A percentile compares a stretch with the other conserved stretches of the same genome.
Conservation (phyloP, 2,888 invertebrate genomes). For the Dryobotodes eremita region DNA sequence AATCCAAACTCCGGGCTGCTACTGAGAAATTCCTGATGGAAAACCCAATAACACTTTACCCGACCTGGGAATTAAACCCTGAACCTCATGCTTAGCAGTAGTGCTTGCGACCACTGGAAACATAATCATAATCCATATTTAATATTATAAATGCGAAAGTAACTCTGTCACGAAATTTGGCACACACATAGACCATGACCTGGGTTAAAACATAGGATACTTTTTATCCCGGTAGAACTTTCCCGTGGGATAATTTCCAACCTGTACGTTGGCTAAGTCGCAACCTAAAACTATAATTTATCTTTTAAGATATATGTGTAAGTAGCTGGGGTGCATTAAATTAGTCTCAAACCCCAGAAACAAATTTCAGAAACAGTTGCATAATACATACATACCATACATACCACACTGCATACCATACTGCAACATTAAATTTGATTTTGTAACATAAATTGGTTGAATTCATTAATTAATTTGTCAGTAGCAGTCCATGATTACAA, state of each 20-base stretch:
- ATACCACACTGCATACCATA: background rate
- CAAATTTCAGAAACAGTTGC: background rate
- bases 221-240: background rate
- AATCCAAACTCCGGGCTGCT: background rate
- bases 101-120: background rate
- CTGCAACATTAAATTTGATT: background rate
- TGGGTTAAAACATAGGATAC: background rate
- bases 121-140: background rate
- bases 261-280: too few species aligned
- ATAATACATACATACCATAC: background rate
- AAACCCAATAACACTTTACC: background rate
- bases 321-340: background rate
- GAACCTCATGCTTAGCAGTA: background rate
- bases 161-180: background rate
- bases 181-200: too few species aligned
- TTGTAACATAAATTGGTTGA: constrained; percentile 2
- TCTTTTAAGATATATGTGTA: background rate
- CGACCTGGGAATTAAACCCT: background rate
- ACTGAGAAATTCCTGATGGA: background rate
- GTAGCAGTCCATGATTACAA: background rate
- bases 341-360: background rate
- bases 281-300: background rate
- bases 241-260: background rate
- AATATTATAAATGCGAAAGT: background rate
- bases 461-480: background rate